phyloP scores from a whole-genome alignment of 2,113 vertebrate genomes.

The Pygathrix nemaeus region DNA sequence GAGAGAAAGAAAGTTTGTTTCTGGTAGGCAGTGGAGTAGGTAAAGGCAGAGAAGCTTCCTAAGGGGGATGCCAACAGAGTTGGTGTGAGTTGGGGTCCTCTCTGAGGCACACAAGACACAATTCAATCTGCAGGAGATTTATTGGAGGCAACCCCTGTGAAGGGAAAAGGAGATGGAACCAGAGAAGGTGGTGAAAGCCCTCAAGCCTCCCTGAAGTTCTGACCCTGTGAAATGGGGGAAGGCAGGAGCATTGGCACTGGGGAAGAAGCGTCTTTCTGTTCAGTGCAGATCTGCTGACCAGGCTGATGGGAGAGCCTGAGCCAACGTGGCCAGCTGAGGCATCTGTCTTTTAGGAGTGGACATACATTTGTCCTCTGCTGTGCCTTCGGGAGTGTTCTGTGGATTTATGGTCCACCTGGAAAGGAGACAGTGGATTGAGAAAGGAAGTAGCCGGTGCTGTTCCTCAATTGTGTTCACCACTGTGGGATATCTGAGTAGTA shows the following conservation, averaged over 20 bases:
- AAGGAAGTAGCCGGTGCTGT: rapidly evolving
- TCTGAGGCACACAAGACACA: neutral
- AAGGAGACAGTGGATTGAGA: neutral
- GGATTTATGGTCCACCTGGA: rapidly evolving
- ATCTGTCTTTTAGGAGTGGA: neutral
- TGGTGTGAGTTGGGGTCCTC: neutral
- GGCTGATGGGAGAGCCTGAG: neutral
- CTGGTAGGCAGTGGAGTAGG: neutral
- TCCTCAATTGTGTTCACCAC: rapidly evolving
- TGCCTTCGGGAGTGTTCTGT: too few relatives aligned
- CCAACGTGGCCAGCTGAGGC: neutral
- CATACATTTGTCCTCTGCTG: rapidly evolving
- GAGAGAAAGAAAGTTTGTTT: neutral
- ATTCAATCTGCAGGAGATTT: neutral
- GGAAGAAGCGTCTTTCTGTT: neutral
- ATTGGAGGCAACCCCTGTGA: rapidly evolving
- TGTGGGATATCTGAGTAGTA: neutral
- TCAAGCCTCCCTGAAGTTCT: rapidly evolving
- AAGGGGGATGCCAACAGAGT: neutral
- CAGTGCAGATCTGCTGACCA: rapidly evolving
- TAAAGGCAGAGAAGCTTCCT: neutral
- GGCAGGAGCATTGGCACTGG: rapidly evolving
- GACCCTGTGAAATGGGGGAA: rapidly evolving
- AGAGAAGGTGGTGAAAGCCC: neutral
- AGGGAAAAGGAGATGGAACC: neutral